Evolutionary conservation across 2,113 vertebrate species (phyloP).

Genomic region (Oceanites oceanicus): DNA sequence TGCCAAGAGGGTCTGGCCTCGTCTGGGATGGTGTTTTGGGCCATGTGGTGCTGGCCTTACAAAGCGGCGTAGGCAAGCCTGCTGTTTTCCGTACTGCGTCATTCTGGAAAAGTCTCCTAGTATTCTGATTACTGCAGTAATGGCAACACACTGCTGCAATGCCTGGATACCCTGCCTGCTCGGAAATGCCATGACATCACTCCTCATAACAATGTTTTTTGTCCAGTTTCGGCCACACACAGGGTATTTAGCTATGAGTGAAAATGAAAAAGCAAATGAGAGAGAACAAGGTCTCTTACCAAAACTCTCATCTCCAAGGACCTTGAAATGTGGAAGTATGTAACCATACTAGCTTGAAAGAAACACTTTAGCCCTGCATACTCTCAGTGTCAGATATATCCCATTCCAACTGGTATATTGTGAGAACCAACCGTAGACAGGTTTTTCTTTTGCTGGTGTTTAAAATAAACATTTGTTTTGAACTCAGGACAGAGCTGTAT

Average conservation of each 20-base stretch:
- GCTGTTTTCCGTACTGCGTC: neutral
- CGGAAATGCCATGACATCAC: neutral
- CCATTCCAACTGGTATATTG: neutral
- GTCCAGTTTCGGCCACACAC: neutral
- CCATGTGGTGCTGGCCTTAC: conserved; percentile 11
- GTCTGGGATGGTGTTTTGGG: neutral
- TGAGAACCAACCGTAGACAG: neutral
- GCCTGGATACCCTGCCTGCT: neutral
- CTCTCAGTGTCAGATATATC: neutral
- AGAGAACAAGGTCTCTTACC: neutral
- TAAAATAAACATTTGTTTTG: neutral
- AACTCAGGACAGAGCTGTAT: neutral
- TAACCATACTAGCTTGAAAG: neutral
- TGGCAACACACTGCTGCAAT: neutral
- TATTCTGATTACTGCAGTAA: neutral
- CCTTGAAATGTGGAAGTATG: neutral
- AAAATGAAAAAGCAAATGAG: neutral
- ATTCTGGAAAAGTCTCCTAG: neutral
- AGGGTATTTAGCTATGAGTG: neutral
- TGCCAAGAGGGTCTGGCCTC: conserved; percentile 13
- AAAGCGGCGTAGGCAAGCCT: neutral
- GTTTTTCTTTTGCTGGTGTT: neutral
- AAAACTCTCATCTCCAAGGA: neutral
- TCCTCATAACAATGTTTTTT: neutral
- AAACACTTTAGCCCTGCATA: neutral